phyloP scores from a whole-genome alignment of 2,888 invertebrate genomes.

The Sipha maydis region DNA sequence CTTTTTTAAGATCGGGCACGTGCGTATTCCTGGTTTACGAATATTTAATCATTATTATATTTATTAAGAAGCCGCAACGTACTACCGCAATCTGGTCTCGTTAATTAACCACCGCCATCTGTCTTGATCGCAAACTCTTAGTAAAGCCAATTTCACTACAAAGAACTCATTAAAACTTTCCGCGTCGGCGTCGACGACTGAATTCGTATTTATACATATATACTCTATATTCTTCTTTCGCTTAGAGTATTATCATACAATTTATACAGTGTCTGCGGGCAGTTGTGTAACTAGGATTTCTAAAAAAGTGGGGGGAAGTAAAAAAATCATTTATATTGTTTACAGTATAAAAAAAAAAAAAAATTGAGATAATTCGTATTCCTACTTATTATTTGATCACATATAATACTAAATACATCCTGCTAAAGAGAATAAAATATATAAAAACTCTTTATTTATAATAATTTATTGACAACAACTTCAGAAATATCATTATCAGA shows the following conservation, averaged over 20 bases:
- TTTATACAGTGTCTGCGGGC: neutral
- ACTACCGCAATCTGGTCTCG: constrained; percentile 15
- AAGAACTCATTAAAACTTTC: constrained; percentile 51
- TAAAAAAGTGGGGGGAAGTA: too few relatives aligned
- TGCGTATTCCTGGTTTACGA: neutral
- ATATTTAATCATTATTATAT: neutral
- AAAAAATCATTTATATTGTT: too few relatives aligned
- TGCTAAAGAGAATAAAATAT: too few relatives aligned
- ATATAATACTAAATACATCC: too few relatives aligned
- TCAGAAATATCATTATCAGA: too few relatives aligned
- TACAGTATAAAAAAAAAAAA: too few relatives aligned
- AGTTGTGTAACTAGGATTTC: too few relatives aligned
- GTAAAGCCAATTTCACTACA: constrained; percentile 17
- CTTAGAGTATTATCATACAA: neutral
- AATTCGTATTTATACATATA: neutral
- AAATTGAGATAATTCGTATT: too few relatives aligned
- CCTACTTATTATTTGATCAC: too few relatives aligned
- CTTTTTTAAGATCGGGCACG: neutral
- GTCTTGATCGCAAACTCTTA: constrained; percentile 26
- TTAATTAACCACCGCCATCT: constrained; percentile 33
- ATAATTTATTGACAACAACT: too few relatives aligned
- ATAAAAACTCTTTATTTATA: too few relatives aligned
- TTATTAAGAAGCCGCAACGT: constrained; percentile 32
- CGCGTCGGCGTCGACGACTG: neutral
- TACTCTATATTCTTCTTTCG: neutral